Evolutionary conservation across 2,888 invertebrate genomes (phyloP).

Genomic region (Lasioglossum malachurum): DNA sequence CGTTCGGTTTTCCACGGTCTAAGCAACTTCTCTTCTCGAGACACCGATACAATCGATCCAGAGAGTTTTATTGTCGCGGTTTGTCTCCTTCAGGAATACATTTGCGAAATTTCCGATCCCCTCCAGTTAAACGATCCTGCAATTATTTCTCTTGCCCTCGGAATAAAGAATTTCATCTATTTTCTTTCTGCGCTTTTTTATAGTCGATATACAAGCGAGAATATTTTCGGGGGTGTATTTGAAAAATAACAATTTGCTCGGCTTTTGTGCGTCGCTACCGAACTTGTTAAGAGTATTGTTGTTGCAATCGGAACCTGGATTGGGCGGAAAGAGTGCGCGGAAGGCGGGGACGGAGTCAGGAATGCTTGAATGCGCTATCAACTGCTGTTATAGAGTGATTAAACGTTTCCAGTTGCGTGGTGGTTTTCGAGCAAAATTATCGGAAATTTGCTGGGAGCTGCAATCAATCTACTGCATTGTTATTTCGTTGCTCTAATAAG

Average conservation of each 20-base stretch:
- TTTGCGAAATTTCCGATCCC: not conserved
- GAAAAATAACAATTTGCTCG: not conserved
- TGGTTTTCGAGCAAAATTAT: too few relatives aligned
- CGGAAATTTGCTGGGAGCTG: not conserved
- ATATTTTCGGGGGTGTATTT: not conserved
- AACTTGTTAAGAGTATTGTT: slow-evolving; percentile 6
- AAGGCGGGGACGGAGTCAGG: not conserved
- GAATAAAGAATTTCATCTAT: not conserved
- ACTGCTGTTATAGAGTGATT: not conserved
- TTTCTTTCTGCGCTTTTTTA: not conserved
- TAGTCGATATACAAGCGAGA: not conserved
- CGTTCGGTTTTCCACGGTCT: not conserved
- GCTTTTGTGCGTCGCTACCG: not conserved
- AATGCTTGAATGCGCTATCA: not conserved
- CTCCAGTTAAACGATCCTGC: not conserved
- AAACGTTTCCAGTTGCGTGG: not conserved
- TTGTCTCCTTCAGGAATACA: not conserved
- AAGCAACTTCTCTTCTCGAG: not conserved
- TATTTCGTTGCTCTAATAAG: not conserved
- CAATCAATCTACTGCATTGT: not conserved
- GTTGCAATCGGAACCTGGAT: not conserved
- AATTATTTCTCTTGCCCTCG: not conserved
- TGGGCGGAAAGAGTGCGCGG: not conserved
- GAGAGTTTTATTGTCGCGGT: not conserved
- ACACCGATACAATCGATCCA: not conserved